Conservation (phyloP, 92 coral and sea anemone genomes). For the Montipora capitata region DNA sequence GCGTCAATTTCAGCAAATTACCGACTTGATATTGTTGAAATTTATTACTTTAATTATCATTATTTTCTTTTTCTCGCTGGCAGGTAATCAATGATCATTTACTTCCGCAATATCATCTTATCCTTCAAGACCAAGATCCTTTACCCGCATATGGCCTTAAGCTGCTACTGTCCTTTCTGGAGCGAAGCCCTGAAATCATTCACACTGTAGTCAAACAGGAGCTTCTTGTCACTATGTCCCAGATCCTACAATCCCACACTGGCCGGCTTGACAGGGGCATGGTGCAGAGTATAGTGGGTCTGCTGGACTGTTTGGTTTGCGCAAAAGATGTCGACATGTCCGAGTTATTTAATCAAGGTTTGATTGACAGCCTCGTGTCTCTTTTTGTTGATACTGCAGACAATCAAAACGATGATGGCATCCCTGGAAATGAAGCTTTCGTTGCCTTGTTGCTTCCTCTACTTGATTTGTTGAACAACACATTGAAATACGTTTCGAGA, state of each 20-base stretch:
- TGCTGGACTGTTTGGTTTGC: slow-evolving; percentile 85
- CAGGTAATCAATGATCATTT: slow-evolving; percentile 92
- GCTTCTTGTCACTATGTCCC: slow-evolving; percentile 80
- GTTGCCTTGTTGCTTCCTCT: slow-evolving; percentile 79
- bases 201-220: slow-evolving; percentile 82
- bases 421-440: slow-evolving; percentile 43
- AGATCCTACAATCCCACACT: slow-evolving; percentile 84
- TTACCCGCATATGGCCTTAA: slow-evolving; percentile 96
- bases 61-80: not conserved
- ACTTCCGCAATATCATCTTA: slow-evolving; percentile 91
- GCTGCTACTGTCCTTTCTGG: slow-evolving; percentile 90
- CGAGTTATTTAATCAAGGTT: slow-evolving; percentile 90
- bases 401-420: slow-evolving; percentile 68
- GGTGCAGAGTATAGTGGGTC: slow-evolving; percentile 85
- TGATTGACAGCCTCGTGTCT: slow-evolving; percentile 90
- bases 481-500: slow-evolving; percentile 89
- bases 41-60: not conserved
- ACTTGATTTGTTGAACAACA: slow-evolving; percentile 86
- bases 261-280: slow-evolving; percentile 79
- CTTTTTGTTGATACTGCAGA: slow-evolving; percentile 86
- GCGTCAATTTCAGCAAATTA: not conserved
- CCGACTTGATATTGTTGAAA: not conserved
- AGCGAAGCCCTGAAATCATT: slow-evolving; percentile 89
- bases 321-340: slow-evolving; percentile 81
- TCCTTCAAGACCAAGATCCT: slow-evolving; percentile 98